phyloP scores from a whole-genome alignment of 2,888 invertebrate species.

The Ophion costatus region DNA sequence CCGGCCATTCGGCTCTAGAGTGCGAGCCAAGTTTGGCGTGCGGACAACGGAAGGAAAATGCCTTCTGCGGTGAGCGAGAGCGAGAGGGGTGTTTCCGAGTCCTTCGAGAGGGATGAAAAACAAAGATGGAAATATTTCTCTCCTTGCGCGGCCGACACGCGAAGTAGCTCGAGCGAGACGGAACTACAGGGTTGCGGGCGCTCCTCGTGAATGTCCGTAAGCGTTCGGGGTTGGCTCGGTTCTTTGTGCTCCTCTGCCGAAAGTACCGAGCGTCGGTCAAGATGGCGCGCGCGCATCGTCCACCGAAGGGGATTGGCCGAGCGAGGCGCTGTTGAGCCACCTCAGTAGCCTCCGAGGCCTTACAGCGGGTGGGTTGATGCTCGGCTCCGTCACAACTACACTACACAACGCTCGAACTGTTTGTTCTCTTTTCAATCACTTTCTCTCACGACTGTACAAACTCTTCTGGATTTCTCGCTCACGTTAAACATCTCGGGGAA shows the following conservation, averaged over 20 bases:
- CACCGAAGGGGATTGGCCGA: constrained; percentile 67
- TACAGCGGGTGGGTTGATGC: constrained; percentile 68
- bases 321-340: constrained; percentile 56
- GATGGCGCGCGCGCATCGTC: constrained; percentile 66
- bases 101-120: constrained; percentile 27
- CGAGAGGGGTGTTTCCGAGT: constrained; percentile 22
- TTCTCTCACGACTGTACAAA: not conserved
- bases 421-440: not conserved
- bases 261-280: constrained; percentile 60
- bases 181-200: constrained; percentile 32
- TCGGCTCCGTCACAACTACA: constrained; percentile 61
- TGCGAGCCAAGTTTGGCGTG: constrained; percentile 10
- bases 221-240: constrained; percentile 63
- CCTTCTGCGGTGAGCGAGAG: not conserved
- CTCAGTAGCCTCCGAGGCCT: constrained; percentile 70
- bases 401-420: constrained; percentile 57
- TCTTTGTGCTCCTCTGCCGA: constrained; percentile 64
- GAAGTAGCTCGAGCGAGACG: constrained; percentile 14
- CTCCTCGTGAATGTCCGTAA: constrained; percentile 63
- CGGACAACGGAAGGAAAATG: constrained; percentile 21
- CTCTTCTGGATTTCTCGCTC: not conserved
- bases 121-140: constrained; percentile 33
- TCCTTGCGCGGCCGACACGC: not conserved
- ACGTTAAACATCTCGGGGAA: not conserved
- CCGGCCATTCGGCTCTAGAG: constrained; percentile 34